Percentiles rank a stretch among this genome's conserved stretches.
These are phyloP conservation scores for Tetrao urogallus DNA, from an alignment of 2,113 vertebrate genomes.

Conservation along the genomic window DNA sequence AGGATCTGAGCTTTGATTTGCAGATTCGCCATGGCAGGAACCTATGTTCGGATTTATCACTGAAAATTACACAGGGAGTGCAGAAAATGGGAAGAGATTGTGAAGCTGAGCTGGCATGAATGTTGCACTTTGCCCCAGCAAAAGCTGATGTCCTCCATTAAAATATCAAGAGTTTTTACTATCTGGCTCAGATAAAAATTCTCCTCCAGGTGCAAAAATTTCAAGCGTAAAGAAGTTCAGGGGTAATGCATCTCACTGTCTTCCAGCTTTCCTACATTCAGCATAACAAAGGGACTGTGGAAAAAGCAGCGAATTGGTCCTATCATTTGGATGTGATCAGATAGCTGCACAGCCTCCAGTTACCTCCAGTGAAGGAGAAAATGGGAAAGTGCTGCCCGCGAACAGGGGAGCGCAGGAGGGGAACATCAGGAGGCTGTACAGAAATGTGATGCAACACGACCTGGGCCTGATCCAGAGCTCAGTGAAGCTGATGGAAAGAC, in stretches of 20 bases:
- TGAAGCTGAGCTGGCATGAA: background rate
- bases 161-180: background rate
- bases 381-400: background rate
- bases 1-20: background rate
- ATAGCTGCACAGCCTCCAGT: background rate
- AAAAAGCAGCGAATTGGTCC: background rate
- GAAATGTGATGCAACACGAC: slow-evolving; percentile 37
- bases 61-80: background rate
- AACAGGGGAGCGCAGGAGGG: background rate
- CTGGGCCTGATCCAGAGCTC: slow-evolving; percentile 46
- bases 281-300: background rate
- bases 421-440: background rate
- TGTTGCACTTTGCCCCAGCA: background rate
- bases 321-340: background rate
- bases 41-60: background rate
- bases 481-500: slow-evolving; percentile 45
- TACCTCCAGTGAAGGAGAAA: background rate
- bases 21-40: background rate
- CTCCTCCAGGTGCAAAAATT: background rate
- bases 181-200: background rate
- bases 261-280: background rate
- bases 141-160: background rate
- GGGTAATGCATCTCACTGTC: background rate
- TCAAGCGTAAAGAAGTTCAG: background rate
- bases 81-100: accelerated